Evolutionary conservation across 2,113 vertebrate genomes (phyloP).

Genomic region (Montifringilla adamsi): DNA sequence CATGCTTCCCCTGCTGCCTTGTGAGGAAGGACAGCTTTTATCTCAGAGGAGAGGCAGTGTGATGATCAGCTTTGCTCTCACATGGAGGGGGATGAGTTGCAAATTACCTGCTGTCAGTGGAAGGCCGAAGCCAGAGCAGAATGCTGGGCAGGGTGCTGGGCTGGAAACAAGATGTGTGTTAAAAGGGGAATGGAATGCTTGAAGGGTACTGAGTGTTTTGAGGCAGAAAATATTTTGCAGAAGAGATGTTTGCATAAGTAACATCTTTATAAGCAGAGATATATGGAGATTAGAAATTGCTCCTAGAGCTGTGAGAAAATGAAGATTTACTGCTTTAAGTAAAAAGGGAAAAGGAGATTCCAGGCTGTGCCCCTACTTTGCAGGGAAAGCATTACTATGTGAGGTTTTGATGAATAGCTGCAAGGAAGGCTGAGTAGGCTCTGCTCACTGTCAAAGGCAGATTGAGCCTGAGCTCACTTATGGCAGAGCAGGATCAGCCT

Average conservation of each 20-base stretch:
- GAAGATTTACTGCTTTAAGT: not conserved
- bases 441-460: not conserved
- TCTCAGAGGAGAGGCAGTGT: not conserved
- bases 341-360: not conserved
- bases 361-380: not conserved
- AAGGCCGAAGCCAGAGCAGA: not conserved
- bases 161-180: not conserved
- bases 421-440: not conserved
- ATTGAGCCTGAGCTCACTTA: not conserved
- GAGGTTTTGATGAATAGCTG: not conserved
- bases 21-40: not conserved
- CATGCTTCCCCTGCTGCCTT: not conserved
- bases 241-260: not conserved
- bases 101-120: not conserved
- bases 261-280: not conserved
- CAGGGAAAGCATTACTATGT: not conserved
- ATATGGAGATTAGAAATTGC: not conserved
- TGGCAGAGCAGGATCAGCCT: rapidly evolving
- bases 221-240: not conserved
- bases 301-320: not conserved
- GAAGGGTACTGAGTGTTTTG: not conserved
- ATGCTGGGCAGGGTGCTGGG: not conserved
- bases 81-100: not conserved
- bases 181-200: not conserved
- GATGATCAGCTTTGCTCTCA: not conserved